Evolutionary conservation across 1,140 invertebrate species (phyloP).

Genomic region (Drosophila nebulosa): DNA sequence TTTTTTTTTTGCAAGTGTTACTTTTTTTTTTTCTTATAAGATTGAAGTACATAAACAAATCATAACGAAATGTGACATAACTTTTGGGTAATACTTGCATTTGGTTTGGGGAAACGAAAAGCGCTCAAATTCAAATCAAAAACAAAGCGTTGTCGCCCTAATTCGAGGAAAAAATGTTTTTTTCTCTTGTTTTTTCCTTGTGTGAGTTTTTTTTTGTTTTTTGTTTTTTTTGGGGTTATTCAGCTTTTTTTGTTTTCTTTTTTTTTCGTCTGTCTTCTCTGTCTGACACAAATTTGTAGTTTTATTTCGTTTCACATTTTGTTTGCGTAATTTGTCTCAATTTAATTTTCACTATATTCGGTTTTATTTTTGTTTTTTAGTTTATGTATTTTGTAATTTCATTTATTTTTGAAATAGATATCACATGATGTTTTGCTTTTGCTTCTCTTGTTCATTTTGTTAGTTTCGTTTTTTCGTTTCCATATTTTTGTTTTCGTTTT

Average conservation of each 20-base stretch:
- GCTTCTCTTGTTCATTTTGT: constrained; percentile 19
- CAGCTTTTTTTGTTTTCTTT: neutral
- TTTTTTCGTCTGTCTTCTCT: constrained; percentile 8
- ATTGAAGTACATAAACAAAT: neutral
- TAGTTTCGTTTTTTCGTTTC: constrained; percentile 12
- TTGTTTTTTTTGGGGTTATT: neutral
- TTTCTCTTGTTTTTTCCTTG: too few relatives aligned
- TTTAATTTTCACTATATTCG: constrained; percentile 48
- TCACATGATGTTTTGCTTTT: constrained; percentile 75
- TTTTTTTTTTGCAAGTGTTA: neutral
- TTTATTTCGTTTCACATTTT: constrained; percentile 31
- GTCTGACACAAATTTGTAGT: constrained; percentile 1
- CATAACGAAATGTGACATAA: neutral
- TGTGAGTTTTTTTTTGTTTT: neutral
- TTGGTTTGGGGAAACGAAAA: neutral
- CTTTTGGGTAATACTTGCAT: neutral
- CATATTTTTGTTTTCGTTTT: constrained; percentile 12
- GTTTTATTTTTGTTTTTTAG: constrained; percentile 22
- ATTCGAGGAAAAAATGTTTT: neutral
- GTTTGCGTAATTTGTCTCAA: constrained; percentile 12
- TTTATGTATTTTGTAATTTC: constrained; percentile 52
- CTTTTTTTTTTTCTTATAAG: too few relatives aligned
- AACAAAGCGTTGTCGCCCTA: neutral
- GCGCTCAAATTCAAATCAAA: neutral
- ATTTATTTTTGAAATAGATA: constrained; percentile 79